phyloP scores from a whole-genome alignment of 2,888 invertebrate species.

The Scelioninae gen. 2 region DNA sequence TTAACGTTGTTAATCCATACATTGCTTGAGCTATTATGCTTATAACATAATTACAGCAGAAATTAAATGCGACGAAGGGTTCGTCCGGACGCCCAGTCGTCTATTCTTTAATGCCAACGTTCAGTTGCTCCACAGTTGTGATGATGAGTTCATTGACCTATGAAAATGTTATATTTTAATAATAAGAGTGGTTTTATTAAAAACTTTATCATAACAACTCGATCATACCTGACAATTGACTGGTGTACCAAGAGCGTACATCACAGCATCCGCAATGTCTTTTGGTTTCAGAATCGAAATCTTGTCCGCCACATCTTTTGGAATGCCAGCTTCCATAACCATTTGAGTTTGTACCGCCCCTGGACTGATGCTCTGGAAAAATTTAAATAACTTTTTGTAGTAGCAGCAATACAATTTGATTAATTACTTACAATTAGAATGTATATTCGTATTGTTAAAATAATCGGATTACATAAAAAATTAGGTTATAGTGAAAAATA shows the following conservation, averaged over 20 bases:
- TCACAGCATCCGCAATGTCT: conserved; percentile 64
- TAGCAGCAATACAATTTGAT: background rate
- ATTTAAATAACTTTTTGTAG: background rate
- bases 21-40: no score
- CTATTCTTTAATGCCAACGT: no score
- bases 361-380: conserved; percentile 72
- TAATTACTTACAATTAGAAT: background rate
- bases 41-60: no score
- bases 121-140: background rate
- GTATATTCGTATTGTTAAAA: background rate
- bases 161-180: background rate
- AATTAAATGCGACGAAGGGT: no score
- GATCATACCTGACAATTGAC: conserved; percentile 64
- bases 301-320: conserved; percentile 25
- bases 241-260: conserved; percentile 65
- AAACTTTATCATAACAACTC: background rate
- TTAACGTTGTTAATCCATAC: no score
- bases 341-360: conserved; percentile 69
- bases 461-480: no score
- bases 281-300: conserved; percentile 56
- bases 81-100: no score
- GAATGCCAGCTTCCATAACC: conserved; percentile 61
- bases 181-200: background rate
- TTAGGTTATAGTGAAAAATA: no score
- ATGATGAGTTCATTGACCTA: background rate